Conservation (phyloP, 2,888 invertebrate species). For the Diarsia mendica region DNA sequence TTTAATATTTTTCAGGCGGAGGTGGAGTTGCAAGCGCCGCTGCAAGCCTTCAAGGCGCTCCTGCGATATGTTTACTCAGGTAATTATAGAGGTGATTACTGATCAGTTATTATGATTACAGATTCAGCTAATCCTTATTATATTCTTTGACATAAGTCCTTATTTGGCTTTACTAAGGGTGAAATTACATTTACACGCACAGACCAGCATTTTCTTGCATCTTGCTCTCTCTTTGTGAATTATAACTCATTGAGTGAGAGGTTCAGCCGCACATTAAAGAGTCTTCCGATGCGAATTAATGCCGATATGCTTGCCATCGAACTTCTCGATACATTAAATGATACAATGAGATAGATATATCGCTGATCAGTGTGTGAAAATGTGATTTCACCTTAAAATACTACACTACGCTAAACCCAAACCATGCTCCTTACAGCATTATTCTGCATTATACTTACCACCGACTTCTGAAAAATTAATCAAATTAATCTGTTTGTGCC, state of each 20-base stretch:
- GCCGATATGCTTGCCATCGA: not conserved
- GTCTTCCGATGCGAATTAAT: not conserved
- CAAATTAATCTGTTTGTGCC: not conserved
- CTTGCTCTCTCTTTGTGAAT: not conserved
- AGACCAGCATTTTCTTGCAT: not conserved
- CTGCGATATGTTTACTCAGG: slow-evolving; percentile 99
- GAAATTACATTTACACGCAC: not conserved
- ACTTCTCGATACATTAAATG: not conserved
- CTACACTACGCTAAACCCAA: no score
- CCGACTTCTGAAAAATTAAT: not conserved
- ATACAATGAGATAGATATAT: no score
- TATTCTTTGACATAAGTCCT: not conserved
- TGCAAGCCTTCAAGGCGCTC: slow-evolving; percentile 96
- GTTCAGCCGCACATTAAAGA: not conserved
- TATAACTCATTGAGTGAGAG: not conserved
- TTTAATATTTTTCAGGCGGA: slow-evolving; percentile 90
- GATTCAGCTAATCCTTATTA: slow-evolving; percentile 5
- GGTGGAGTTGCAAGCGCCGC: slow-evolving; percentile 95
- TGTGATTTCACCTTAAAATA: not conserved
- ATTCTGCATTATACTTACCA: not conserved
- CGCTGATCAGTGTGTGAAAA: not conserved
- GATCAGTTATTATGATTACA: slow-evolving; percentile 8
- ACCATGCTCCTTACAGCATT: not conserved
- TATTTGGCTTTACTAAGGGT: slow-evolving; percentile 5
- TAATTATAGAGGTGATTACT: slow-evolving; percentile 67